Base-by-base conservation (phyloP, 2,113 vertebrate genomes). In the Parus major region DNA sequence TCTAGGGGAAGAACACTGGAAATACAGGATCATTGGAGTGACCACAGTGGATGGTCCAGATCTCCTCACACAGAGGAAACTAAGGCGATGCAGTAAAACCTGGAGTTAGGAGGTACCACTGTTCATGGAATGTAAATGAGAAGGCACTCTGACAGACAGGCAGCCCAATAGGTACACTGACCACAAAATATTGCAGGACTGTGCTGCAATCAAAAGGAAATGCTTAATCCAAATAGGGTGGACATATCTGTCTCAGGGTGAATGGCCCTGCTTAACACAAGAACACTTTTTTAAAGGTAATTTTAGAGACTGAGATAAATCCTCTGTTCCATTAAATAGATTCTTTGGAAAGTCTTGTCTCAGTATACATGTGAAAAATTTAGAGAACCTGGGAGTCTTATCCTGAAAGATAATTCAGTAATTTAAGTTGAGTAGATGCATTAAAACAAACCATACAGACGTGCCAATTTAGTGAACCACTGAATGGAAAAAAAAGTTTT, bases 341-440 rank as follows among this genome's bases (percentile, higher is more conserved):
- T 65, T 76, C 15, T 83, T 92, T 56, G 29, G 42, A 52, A 91
- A 88, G 36, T 44, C 82, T 92, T 84, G 41, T 68, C 36, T 64
- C 44, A 16, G 64, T 1, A 4, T 42, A 84, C 36, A 39, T 86
- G 86, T 57, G 36, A 92, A 88, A 78, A 83, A 94, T 75, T 93
- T 81, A 71, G 64, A 92, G 36, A 90, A 80, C 22, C 4, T 49
- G 7, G 9, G 56, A 88, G 83, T 68, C 64, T 88, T 68, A 41
- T 29, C 16, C 20, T 73, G 90, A 66, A 92, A 96, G 85, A 84
- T 83, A 96, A 92, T 86, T 90, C 65, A 90, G 39, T 41, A 88
- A 86, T 95, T 92, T 94, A 88, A 77, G 8, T 73, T 90, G 91
- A 95, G 49, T 75, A 90, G 46, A 70, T 31, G 3, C 49, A 86